A percentile compares a stretch with the other conserved stretches of the same genome.
phyloP scores from a whole-genome alignment of 2,113 vertebrate genomes.

The Bathybates hornii region DNA sequence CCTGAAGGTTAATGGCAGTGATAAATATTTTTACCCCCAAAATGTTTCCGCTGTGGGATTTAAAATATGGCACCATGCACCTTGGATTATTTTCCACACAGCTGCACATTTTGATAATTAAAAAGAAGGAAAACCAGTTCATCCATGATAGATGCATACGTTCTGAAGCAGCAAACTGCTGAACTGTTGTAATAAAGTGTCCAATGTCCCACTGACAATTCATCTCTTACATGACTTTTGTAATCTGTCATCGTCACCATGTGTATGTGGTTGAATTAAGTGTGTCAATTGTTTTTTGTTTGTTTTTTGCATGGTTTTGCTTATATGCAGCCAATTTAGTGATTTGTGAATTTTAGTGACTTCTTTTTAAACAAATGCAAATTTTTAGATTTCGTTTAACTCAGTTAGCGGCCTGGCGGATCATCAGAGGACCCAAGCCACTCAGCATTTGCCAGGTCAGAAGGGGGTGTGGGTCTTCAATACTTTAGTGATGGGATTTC shows the following conservation, averaged over 20 bases:
- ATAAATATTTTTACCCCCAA: conserved; percentile 35
- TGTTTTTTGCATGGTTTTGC: background rate
- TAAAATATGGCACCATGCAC: conserved; percentile 12
- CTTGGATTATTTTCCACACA: conserved; percentile 30
- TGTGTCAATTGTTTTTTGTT: background rate
- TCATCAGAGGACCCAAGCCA: background rate
- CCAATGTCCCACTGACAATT: background rate
- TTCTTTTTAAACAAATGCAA: background rate
- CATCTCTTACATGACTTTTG: background rate
- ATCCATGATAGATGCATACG: conserved; percentile 7
- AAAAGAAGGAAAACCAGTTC: background rate
- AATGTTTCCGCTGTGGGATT: conserved; percentile 27
- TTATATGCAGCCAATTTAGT: background rate
- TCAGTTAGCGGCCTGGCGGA: background rate
- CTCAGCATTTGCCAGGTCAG: background rate
- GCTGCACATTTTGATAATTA: conserved; percentile 42
- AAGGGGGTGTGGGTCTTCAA: background rate
- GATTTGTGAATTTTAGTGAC: background rate
- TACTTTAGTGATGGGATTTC: background rate
- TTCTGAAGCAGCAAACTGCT: conserved; percentile 10
- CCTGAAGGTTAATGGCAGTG: conserved; percentile 19
- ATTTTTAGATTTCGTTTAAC: background rate
- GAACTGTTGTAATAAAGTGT: background rate
- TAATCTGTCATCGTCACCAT: background rate
- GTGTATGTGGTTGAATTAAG: background rate